Base-by-base conservation (phyloP, 2,888 invertebrate genomes). In the Timandra comae region DNA sequence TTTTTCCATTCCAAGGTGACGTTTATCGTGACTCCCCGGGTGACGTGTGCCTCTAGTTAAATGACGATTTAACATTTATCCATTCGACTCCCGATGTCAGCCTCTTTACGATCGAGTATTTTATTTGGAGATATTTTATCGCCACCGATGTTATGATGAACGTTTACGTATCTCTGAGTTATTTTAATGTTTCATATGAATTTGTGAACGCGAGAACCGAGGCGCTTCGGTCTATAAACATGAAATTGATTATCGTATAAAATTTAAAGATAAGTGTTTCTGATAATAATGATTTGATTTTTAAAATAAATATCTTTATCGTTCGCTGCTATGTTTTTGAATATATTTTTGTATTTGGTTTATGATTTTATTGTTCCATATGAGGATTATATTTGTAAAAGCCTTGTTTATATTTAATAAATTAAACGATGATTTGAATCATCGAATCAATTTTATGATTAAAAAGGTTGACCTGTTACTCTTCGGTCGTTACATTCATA, bases 1-100 rank as follows among this genome's bases (percentile, higher is more conserved):
- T 67, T 77, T 80, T 82, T 79, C 74, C 78, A 82, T 82, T 81
- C 80, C 81, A 59, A 72, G 63, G 73, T 78, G 82, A 82, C 81
- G 73, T 82, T 78, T 80, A 82, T 81, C 76, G 77, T 66, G 63
- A 59, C 74, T 76, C 78, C 80, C 76, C 69, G 71, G 73, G 78
- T 70, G 75, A 75, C 62, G 67, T 57, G 63, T 50, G 52, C 61
- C 63, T 64, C 72, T 76, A 71, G 71, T 74, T 73, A 78, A 72
- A 75, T 66, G 72, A 73, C 73, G 72, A 75, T 78, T 79, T 78
- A 79, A 77, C 79, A 68, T 71, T 72, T 72, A 69, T 72, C 66
- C 75, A 69, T 72, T 63, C 63, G 68, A 71, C 70, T 77, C 78
- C 70, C 67, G 71, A 70, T 73, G 79, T 77, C 81, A 75, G 69